Percentiles rank a stretch among this genome's conserved stretches.
phyloP scores from a whole-genome alignment of 37 sponge, comb jelly and placozoan species.

The Hexactinellida sp. region DNA sequence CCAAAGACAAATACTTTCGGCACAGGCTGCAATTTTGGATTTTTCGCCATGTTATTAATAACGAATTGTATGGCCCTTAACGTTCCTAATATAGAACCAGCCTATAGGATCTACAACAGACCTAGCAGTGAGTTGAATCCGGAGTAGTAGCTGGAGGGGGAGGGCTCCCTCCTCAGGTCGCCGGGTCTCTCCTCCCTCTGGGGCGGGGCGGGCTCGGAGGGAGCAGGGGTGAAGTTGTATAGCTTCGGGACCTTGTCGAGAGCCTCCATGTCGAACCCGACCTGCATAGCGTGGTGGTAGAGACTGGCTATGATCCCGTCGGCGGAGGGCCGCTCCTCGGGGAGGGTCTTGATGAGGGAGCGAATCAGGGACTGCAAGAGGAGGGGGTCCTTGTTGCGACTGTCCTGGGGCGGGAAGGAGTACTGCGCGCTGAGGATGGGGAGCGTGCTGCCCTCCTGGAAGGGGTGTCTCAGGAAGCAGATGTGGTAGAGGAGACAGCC shows the following conservation, averaged over 20 bases:
- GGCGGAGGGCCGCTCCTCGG: neutral
- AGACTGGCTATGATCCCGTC: slow-evolving; percentile 5
- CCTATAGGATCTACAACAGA: no score
- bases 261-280: neutral
- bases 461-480: slow-evolving; percentile 64
- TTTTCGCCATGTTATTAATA: no score
- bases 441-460: slow-evolving; percentile 70
- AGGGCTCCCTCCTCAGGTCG: neutral
- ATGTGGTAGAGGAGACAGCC: slow-evolving; percentile 75
- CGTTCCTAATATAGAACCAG: no score
- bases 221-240: neutral
- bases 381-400: neutral
- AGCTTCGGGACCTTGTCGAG: neutral
- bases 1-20: no score
- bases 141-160: neutral
- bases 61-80: no score
- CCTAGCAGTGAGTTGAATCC: neutral
- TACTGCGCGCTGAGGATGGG: slow-evolving; percentile 78
- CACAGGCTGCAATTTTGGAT: no score
- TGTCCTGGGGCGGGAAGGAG: slow-evolving; percentile 43
- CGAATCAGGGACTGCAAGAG: slow-evolving; percentile 6
- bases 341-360: neutral
- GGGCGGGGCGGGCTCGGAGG: neutral
- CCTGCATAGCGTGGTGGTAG: neutral
- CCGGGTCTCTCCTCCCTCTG: neutral